A percentile compares a stretch with the other conserved stretches of the same genome.
Evolutionary conservation across 1,140 invertebrate genomes (phyloP).

Genomic region (Nasonia longicornis): DNA sequence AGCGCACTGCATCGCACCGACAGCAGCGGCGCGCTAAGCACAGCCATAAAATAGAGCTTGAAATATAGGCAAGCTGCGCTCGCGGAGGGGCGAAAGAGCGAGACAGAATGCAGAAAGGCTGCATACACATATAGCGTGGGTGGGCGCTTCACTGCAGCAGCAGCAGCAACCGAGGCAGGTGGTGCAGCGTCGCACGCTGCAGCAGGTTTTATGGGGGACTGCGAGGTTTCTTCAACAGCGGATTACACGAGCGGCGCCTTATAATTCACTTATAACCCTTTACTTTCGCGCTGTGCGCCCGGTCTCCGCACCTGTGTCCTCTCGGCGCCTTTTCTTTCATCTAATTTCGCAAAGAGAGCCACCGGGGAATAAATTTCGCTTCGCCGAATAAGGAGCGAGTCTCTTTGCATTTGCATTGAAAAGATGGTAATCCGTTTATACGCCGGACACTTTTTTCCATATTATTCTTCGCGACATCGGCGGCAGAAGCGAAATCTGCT

Average conservation of each 20-base stretch:
- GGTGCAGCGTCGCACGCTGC: background rate
- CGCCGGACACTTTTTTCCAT: slow-evolving; percentile 3
- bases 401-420: slow-evolving; percentile 31
- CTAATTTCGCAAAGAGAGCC: slow-evolving; percentile 29
- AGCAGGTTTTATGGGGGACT: slow-evolving; percentile 39
- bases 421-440: slow-evolving; percentile 33
- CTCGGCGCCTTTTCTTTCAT: slow-evolving; percentile 16
- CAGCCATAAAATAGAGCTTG: background rate
- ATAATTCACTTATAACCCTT: slow-evolving; percentile 55
- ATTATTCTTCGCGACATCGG: background rate
- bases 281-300: slow-evolving; percentile 37
- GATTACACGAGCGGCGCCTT: slow-evolving; percentile 50
- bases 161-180: background rate
- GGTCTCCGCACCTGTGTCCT: background rate
- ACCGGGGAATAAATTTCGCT: slow-evolving; percentile 28
- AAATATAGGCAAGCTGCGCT: background rate
- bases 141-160: background rate
- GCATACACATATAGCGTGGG: background rate
- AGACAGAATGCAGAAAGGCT: background rate
- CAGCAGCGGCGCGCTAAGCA: background rate
- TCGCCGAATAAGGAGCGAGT: background rate
- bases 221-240: slow-evolving; percentile 50
- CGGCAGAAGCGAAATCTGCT: slow-evolving; percentile 3
- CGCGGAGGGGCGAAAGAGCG: background rate
- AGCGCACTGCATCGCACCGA: too few species aligned